Percentiles rank a stretch among this genome's conserved stretches.
phyloP scores from a whole-genome alignment of 2,888 invertebrate species.

The Cephus spinipes region DNA sequence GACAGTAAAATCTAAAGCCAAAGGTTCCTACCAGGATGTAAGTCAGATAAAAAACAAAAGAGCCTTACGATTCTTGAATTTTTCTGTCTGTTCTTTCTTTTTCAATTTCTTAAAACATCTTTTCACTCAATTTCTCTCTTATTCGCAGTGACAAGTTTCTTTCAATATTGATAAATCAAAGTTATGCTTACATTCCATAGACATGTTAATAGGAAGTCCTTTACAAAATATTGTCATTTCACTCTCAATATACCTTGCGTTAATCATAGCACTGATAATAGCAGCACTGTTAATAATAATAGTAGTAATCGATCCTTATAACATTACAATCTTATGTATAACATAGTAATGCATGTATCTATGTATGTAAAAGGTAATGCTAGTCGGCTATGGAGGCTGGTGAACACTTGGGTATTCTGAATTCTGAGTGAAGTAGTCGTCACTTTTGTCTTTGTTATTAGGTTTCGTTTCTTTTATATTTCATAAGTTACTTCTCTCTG shows the following conservation, averaged over 20 bases:
- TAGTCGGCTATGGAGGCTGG: conserved; percentile 50
- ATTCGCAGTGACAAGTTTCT: background rate
- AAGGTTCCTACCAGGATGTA: background rate
- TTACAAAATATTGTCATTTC: conserved; percentile 27
- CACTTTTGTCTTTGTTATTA: conserved; percentile 8
- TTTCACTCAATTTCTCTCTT: background rate
- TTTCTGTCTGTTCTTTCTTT: background rate
- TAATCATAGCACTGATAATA: conserved; percentile 21
- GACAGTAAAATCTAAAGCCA: background rate
- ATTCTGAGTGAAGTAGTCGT: conserved; percentile 40
- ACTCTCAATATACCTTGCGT: conserved; percentile 29
- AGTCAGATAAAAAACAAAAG: background rate
- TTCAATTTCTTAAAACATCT: background rate
- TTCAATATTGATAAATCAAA: background rate
- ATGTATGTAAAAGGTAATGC: conserved; percentile 52
- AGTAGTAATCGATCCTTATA: conserved; percentile 30
- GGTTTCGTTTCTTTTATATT: background rate
- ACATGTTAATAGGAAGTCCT: background rate
- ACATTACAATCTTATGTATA: conserved; percentile 25
- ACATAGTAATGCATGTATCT: conserved; percentile 21
- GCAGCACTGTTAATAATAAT: background rate
- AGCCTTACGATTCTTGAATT: background rate
- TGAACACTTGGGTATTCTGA: conserved; percentile 65
- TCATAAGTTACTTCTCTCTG: background rate
- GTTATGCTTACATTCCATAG: background rate